Base-by-base conservation (phyloP, 2,797 vertebrate species). In the Anas bernieri region DNA sequence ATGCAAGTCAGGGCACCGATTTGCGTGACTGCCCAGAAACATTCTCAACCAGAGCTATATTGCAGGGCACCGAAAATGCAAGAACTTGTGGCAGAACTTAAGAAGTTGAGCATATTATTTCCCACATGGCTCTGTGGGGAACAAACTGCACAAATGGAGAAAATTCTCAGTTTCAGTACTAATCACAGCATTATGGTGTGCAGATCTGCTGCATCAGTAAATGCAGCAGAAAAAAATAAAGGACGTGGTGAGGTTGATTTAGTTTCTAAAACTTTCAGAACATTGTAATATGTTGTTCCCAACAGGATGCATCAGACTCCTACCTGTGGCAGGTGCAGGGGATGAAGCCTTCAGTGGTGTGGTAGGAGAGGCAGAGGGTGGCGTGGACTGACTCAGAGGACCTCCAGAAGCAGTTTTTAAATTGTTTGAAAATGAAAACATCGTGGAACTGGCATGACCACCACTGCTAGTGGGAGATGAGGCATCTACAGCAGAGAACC, bases 401-500 rank as follows among this genome's bases (percentile, higher is more conserved):
- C 90, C 97, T 14, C 96, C 84, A 43, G 95, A 87, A 23, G 85
- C 59, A 2, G 97, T 90, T 97, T 99, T 99, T 26, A 98, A 96
- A 50, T 97, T 31, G 2, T 98, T 83, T 18, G 98, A 97, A 69
- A 99, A 98, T 1, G 98, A 97, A 93, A 98, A 98, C 79, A 95
- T 63, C 0, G 91, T 66, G 37, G 97, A 80, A n/a, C 58, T 37
- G 22, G 82, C 54, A 4, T 89, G 94, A 18, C 77, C 31, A 31
- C 84, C 85, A 68, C 94, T 96, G 35, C 69, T 54, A 0, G 46
- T 61, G 10, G 98, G 83, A 41, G 96, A 86, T n/a, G 98, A 95
- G 20, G 97, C 81, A 26, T 99, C 98, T 39, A 97, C 77, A 10
- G 98, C 94, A 66, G 96, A 91, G 93, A 99, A 99, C 95, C 99